Conservation (phyloP, 2,888 invertebrate genomes). For the Thymelicus lineola region DNA sequence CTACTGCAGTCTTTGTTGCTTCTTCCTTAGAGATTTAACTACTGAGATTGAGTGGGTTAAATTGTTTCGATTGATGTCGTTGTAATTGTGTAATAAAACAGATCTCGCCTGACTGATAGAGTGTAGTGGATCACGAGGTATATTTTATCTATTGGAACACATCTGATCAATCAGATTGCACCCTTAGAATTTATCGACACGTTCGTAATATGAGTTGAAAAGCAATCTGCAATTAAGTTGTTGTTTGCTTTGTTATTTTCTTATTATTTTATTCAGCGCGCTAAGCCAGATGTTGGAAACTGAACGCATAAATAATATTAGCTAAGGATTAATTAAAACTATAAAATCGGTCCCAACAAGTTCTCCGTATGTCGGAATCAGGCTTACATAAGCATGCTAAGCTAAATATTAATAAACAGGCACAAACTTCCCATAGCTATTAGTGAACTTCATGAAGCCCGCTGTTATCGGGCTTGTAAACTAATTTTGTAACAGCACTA, state of each 20-base stretch:
- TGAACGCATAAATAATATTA: background rate
- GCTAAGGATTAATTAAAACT: constrained; percentile 26
- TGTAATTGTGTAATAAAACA: too few species aligned
- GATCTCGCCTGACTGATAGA: too few species aligned
- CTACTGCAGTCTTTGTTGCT: too few species aligned
- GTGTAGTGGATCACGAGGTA: too few species aligned
- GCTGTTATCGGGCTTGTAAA: constrained; percentile 36
- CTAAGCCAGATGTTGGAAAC: background rate
- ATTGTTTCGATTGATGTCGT: too few species aligned
- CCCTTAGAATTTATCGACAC: too few species aligned
- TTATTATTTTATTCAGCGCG: background rate
- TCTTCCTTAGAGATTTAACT: too few species aligned
- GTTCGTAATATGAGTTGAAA: background rate
- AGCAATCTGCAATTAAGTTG: background rate
- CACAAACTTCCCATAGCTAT: constrained; percentile 35
- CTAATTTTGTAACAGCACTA: constrained; percentile 28
- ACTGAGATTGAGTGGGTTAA: too few species aligned
- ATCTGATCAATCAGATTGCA: too few species aligned
- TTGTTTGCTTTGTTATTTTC: background rate
- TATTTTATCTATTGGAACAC: too few species aligned
- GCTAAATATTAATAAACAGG: constrained; percentile 32
- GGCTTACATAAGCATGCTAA: constrained; percentile 15
- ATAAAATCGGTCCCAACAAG: constrained; percentile 22
- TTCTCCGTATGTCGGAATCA: constrained; percentile 27
- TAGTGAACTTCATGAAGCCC: constrained; percentile 34